Base-by-base conservation (phyloP, 2,113 vertebrate genomes). In the Dasyurus viverrinus region DNA sequence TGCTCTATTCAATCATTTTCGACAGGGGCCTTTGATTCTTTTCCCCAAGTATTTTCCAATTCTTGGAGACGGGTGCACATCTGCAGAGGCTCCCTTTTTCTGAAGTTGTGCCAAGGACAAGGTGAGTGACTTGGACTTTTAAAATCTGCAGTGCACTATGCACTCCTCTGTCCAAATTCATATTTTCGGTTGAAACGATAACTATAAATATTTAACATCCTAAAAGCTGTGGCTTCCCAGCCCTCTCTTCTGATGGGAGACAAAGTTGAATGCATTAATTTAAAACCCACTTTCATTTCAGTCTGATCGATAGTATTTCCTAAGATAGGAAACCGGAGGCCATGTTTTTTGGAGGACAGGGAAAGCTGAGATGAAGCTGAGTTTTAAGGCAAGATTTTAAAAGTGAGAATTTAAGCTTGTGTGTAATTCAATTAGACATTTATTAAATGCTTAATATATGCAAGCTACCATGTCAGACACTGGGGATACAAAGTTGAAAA, bases 191-290 rank as follows among this genome's bases (percentile, higher is more conserved):
- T 97, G 96, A 97, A 95, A 97, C 92, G 97, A 97, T 96, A 95
- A 97, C 96, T 91, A 98, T 98, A 98, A 98, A 98, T 98, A 98
- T 98, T 98, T 98, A 98, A 98, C 98, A 96, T 97, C 96, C 96
- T 98, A 98, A 98, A 98, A 98, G 97, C 97, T 96, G 97, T 98
- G 96, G 97, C 95, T 97, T 97, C 94, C 46, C 95, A 98, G 93
- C 95, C 91, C 94, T 90, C 76, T 94, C 57, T 50, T 94, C 96
- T 27, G 92, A 96, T 95, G 96, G 95, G 96, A 98, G 95, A 95
- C 95, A 54, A 92, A 5, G 11, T 53, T 94, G 95, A 91, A 89
- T 84, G 93, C 98, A 96, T 97, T 98, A 95, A 98, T 97, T 98
- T 98, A 96, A 95, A 97, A 26, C 94, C 95, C 92, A 95, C 96